Percentiles rank a stretch among this genome's conserved stretches.
Conservation (phyloP, 2,797 vertebrate species). For the Amphiprion clarkii region DNA sequence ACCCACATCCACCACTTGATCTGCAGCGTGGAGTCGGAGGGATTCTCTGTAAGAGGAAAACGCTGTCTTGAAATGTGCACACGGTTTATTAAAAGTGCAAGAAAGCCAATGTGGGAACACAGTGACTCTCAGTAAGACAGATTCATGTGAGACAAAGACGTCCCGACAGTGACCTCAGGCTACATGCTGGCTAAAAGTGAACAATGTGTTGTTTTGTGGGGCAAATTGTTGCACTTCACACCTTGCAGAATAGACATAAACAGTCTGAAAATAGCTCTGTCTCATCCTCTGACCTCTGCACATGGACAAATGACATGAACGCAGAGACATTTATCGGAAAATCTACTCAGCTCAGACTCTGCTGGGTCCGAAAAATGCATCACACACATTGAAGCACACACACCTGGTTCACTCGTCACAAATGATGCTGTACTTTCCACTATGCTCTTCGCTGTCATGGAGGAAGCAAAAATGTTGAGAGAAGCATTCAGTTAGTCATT, state of each 20-base stretch:
- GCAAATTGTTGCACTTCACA: no score
- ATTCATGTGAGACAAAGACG: no score
- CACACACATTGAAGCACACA: conserved; percentile 41
- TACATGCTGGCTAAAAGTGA: background rate
- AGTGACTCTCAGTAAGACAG: no score
- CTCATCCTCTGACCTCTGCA: no score
- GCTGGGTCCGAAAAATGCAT: background rate
- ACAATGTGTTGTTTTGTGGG: no score
- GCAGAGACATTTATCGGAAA: background rate
- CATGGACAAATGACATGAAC: background rate
- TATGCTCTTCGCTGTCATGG: conserved; percentile 49
- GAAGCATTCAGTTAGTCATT: conserved; percentile 29
- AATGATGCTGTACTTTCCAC: conserved; percentile 43
- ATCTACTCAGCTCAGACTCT: background rate
- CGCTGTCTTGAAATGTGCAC: background rate
- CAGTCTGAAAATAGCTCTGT: no score
- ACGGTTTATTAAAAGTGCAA: background rate
- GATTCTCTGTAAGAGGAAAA: conserved; percentile 40
- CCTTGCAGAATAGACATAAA: no score
- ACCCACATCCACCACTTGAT: conserved; percentile 48
- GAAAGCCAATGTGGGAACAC: background rate
- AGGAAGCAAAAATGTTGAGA: conserved; percentile 48
- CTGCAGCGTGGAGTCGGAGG: accelerated
- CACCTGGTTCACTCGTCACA: conserved; percentile 55
- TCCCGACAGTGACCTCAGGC: background rate